Conservation (phyloP, 2,888 invertebrate species). For the Cryptocheilus praepositus region DNA sequence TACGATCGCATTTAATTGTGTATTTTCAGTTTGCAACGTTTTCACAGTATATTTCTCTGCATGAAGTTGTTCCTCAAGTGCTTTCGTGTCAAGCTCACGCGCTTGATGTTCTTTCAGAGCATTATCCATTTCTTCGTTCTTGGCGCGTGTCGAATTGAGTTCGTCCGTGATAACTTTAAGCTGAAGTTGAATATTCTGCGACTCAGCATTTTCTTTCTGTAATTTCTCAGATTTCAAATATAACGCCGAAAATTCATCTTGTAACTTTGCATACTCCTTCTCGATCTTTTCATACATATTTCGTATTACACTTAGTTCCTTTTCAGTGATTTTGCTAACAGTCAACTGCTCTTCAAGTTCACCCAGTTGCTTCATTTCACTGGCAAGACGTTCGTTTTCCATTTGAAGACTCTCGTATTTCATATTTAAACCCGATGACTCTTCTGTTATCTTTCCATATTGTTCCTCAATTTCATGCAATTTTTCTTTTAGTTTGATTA, state of each 20-base stretch:
- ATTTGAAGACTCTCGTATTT: slow-evolving; percentile 27
- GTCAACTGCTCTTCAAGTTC: slow-evolving; percentile 6
- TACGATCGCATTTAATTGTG: slow-evolving; percentile 29
- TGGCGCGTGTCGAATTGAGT: slow-evolving; percentile 22
- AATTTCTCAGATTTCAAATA: not conserved
- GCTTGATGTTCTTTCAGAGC: slow-evolving; percentile 33
- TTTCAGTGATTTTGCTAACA: not conserved
- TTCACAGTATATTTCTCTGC: not conserved
- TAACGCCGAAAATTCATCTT: too few species aligned
- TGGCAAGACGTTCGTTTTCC: slow-evolving; percentile 42
- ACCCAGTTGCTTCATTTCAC: slow-evolving; percentile 19
- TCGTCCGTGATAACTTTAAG: slow-evolving; percentile 5
- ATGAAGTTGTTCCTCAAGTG: slow-evolving; percentile 3
- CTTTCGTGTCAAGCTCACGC: slow-evolving; percentile 19
- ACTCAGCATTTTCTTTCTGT: slow-evolving; percentile 8
- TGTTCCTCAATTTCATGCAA: slow-evolving; percentile 51
- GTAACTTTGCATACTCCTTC: too few species aligned
- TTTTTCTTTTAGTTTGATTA: slow-evolving; percentile 71
- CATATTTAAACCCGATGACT: slow-evolving; percentile 16
- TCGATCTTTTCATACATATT: not conserved
- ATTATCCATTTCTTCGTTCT: slow-evolving; percentile 13
- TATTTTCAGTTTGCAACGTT: slow-evolving; percentile 65
- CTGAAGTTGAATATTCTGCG: not conserved
- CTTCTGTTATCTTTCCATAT: slow-evolving; percentile 28
- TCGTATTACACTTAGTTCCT: not conserved